Conservation (phyloP, 2,797 vertebrate genomes). For the Lacerta viridis region DNA sequence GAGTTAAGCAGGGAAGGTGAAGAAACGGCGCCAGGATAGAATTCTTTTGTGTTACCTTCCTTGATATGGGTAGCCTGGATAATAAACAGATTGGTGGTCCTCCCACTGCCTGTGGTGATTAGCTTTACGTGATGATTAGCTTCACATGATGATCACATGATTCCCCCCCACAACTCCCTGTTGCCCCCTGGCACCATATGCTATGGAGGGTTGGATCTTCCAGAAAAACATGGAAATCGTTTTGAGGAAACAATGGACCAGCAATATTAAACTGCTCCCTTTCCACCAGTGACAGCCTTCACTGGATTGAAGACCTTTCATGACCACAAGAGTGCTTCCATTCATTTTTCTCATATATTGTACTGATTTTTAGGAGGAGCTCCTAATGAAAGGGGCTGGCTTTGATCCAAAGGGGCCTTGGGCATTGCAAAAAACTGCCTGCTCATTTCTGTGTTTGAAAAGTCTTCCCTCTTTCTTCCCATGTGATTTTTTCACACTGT, state of each 20-base stretch:
- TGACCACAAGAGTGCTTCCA: too few relatives aligned
- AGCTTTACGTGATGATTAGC: not conserved
- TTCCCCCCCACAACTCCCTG: not conserved
- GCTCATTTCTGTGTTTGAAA: too few relatives aligned
- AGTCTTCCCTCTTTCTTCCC: too few relatives aligned
- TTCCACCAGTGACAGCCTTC: not conserved
- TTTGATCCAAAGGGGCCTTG: too few relatives aligned
- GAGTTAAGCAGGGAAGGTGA: constrained; percentile 47
- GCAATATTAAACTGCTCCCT: not conserved
- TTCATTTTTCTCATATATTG: too few relatives aligned
- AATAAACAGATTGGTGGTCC: not conserved
- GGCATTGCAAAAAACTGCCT: too few relatives aligned
- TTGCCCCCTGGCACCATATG: not conserved
- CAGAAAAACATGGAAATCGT: not conserved
- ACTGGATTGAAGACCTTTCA: not conserved
- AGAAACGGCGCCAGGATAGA: not conserved
- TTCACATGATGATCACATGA: too few relatives aligned
- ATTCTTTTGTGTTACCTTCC: constrained; percentile 23
- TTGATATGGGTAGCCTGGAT: not conserved
- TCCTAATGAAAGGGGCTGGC: too few relatives aligned
- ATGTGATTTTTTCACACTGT: too few relatives aligned
- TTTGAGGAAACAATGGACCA: not conserved
- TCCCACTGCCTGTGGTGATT: accelerated
- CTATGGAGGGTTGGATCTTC: not conserved
- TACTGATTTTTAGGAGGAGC: too few relatives aligned